Conservation (phyloP, 2,797 vertebrate genomes). For the Heteromormyrus szaboi region DNA sequence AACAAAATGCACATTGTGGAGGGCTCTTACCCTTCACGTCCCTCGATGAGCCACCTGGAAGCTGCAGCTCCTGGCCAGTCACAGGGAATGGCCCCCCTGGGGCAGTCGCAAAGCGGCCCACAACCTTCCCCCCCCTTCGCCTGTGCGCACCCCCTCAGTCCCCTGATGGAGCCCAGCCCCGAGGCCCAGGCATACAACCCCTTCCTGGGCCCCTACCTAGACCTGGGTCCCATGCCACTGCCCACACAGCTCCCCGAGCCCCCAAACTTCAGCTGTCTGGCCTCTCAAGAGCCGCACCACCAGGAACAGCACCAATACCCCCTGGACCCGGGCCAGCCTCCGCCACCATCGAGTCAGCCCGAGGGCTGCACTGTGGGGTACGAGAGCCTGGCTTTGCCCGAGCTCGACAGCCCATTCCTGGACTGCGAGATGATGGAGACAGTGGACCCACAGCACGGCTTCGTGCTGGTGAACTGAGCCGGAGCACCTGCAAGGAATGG, state of each 20-base stretch:
- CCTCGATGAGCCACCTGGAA: constrained; percentile 61
- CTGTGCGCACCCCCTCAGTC: constrained; percentile 64
- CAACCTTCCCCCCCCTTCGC: constrained; percentile 48
- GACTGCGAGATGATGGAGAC: constrained; percentile 98
- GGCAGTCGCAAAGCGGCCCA: constrained; percentile 42
- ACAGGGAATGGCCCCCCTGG: constrained; percentile 32
- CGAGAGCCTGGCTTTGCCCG: constrained; percentile 60
- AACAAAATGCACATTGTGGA: constrained; percentile 99
- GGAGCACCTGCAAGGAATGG: constrained; percentile 32
- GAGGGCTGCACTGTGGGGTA: constrained; percentile 51
- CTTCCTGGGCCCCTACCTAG: constrained; percentile 69
- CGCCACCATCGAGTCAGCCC: constrained; percentile 29
- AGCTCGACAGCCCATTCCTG: constrained; percentile 73
- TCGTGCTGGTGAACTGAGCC: constrained; percentile 86
- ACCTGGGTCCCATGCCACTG: constrained; percentile 35
- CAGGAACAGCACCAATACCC: constrained; percentile 67
- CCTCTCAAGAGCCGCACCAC: constrained; percentile 55
- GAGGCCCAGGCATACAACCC: constrained; percentile 71
- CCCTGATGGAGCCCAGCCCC: constrained; percentile 72
- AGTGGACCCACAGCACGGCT: constrained; percentile 92
- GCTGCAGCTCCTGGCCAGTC: constrained; percentile 47
- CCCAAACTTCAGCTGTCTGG: constrained; percentile 67
- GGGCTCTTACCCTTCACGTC: constrained; percentile 60
- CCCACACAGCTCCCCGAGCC: constrained; percentile 48
- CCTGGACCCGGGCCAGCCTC: constrained; percentile 55